Evolutionary conservation across 2,797 vertebrate genomes (phyloP).

Genomic region (Gephyroberyx darwinii): DNA sequence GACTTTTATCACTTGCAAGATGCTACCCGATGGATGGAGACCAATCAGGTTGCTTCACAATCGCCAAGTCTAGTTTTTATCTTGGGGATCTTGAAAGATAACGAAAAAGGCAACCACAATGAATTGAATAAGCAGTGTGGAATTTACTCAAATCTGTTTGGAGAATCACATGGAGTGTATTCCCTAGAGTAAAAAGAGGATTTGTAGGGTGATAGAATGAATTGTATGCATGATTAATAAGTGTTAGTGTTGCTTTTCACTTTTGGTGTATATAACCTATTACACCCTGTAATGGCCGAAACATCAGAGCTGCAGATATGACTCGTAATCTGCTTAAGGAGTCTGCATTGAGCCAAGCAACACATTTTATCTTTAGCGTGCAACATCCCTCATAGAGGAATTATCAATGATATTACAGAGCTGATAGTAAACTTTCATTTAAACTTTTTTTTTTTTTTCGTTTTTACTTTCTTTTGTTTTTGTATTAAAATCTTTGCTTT

Average conservation of each 20-base stretch:
- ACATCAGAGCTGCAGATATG: constrained; percentile 33
- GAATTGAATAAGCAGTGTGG: constrained; percentile 63
- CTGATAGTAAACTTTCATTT: constrained; percentile 15
- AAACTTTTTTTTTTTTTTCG: constrained; percentile 23
- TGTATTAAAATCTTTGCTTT: neutral
- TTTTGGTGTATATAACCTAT: neutral
- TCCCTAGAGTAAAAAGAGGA: constrained; percentile 31
- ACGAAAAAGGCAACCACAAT: constrained; percentile 79
- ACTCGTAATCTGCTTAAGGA: constrained; percentile 30
- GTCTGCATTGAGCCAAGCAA: constrained; percentile 35
- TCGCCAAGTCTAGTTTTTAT: constrained; percentile 99
- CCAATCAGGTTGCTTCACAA: constrained; percentile 99
- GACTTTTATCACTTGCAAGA: constrained; percentile 99
- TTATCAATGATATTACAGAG: constrained; percentile 36
- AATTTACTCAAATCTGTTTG: constrained; percentile 44
- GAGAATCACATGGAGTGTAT: constrained; percentile 38
- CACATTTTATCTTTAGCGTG: constrained; percentile 28
- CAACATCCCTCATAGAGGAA: constrained; percentile 17
- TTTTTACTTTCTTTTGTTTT: constrained; percentile 4
- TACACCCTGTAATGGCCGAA: constrained; percentile 12
- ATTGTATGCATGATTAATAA: constrained; percentile 47
- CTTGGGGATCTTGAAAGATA: constrained; percentile 85
- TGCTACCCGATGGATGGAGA: constrained; percentile 99
- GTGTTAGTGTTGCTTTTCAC: constrained; percentile 12
- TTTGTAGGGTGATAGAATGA: constrained; percentile 23